These are phyloP conservation scores for Xenopus laevis DNA, from an alignment of 2,113 vertebrate species.

Conservation along the genomic window DNA sequence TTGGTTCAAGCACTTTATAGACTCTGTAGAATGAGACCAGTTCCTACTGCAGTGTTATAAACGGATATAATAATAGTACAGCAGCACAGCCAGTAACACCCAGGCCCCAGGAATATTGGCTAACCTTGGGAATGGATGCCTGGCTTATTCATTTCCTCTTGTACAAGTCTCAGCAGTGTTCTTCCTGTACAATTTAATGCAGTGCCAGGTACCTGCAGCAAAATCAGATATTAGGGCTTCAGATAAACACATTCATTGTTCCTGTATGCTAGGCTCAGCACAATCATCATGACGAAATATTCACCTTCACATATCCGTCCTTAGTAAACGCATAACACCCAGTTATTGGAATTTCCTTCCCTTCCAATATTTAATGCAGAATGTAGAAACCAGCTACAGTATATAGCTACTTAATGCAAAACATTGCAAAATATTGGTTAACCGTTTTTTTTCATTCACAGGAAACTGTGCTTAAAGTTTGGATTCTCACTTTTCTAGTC, in stretches of 20 bases:
- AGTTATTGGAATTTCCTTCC: neutral
- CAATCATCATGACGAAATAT: neutral
- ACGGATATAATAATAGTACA: neutral
- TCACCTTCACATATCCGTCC: neutral
- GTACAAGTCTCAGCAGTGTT: neutral
- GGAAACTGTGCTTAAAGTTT: too few relatives aligned
- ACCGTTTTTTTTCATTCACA: too few relatives aligned
- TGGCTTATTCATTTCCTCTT: conserved; percentile 6
- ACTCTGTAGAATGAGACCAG: neutral
- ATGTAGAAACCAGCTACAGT: neutral
- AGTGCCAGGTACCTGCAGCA: neutral
- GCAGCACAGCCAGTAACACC: neutral
- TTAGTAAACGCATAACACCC: too few relatives aligned
- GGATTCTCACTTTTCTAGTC: too few relatives aligned
- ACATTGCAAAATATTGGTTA: too few relatives aligned
- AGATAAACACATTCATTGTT: neutral
- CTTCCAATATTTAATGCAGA: neutral
- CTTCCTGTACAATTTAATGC: neutral
- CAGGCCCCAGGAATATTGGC: neutral
- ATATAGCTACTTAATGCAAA: too few relatives aligned
- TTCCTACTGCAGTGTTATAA: neutral
- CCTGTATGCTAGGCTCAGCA: neutral
- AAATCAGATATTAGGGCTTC: neutral
- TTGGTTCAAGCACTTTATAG: neutral
- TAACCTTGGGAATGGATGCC: neutral